These are phyloP conservation scores for Mesorhabditis belari DNA, from an alignment of 2,888 invertebrate genomes.

Conservation along the genomic window DNA sequence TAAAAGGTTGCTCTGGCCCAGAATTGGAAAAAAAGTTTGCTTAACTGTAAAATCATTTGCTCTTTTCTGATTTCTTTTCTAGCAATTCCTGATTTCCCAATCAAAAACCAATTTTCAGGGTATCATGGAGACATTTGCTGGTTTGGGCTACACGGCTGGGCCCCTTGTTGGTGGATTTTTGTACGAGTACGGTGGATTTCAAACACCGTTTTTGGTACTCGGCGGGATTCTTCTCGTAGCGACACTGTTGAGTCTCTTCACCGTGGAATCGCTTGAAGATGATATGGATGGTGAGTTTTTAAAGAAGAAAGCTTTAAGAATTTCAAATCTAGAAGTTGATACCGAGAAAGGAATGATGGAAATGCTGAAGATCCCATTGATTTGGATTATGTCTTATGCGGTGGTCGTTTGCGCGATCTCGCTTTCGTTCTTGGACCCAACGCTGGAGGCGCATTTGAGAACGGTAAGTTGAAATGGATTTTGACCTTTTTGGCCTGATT, in stretches of 20 bases:
- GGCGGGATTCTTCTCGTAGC: conserved; percentile 41
- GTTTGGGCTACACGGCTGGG: conserved; percentile 77
- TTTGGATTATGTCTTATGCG: conserved; percentile 48
- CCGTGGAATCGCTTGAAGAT: conserved; percentile 28
- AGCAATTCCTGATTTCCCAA: too few species aligned
- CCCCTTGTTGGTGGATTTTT: conserved; percentile 81
- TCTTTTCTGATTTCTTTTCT: conserved; percentile 1
- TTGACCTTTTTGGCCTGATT: too few species aligned
- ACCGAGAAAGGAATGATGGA: conserved; percentile 44
- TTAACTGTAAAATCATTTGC: background rate
- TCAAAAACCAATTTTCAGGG: conserved; percentile 48
- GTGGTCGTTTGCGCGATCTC: conserved; percentile 51
- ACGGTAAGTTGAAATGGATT: too few species aligned
- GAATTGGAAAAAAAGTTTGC: background rate
- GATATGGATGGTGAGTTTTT: conserved; percentile 25
- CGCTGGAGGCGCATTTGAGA: conserved; percentile 75
- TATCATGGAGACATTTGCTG: conserved; percentile 68
- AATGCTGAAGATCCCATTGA: conserved; percentile 42
- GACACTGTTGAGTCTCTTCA: conserved; percentile 29
- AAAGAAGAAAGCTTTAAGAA: background rate
- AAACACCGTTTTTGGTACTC: conserved; percentile 46
- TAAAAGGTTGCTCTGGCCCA: too few species aligned
- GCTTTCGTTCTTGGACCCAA: conserved; percentile 71
- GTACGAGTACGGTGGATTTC: conserved; percentile 57
- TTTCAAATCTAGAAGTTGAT: conserved; percentile 14